Conservation (phyloP, 2,888 invertebrate species). For the Papilio protenor region DNA sequence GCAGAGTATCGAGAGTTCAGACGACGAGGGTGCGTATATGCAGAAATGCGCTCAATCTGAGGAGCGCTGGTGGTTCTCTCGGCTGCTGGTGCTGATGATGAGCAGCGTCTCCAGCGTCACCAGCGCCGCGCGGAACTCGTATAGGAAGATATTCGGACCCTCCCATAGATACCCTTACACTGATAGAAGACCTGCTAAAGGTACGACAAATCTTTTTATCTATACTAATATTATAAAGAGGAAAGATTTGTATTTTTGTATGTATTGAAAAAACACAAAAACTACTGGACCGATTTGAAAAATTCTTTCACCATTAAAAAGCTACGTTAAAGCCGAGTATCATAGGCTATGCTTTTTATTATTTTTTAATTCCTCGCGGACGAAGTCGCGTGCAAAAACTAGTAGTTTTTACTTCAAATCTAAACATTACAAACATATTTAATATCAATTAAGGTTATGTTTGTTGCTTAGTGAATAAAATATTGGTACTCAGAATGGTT, state of each 20-base stretch:
- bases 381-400: too few species aligned
- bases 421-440: too few species aligned
- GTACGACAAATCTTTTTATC: slow-evolving; percentile 49
- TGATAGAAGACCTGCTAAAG: slow-evolving; percentile 65
- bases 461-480: neutral
- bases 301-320: too few species aligned
- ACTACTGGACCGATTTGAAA: too few species aligned
- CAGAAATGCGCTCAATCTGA: slow-evolving; percentile 58
- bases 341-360: too few species aligned
- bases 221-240: too few species aligned
- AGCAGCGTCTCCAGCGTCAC: slow-evolving; percentile 66
- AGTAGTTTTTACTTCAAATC: too few species aligned
- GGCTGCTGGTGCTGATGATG: slow-evolving; percentile 61
- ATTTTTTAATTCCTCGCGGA: too few species aligned
- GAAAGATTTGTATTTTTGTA: too few species aligned
- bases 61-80: slow-evolving; percentile 75
- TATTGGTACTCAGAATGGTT: neutral
- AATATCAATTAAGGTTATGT: too few species aligned
- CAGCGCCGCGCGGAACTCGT: slow-evolving; percentile 57
- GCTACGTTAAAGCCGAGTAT: too few species aligned
- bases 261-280: too few species aligned
- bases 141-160: slow-evolving; percentile 67
- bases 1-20: slow-evolving; percentile 74
- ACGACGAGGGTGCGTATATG: slow-evolving; percentile 67
- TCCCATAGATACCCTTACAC: slow-evolving; percentile 75